Evolutionary conservation across 1,140 invertebrate genomes (phyloP).

Genomic region (Drosophila cardini): DNA sequence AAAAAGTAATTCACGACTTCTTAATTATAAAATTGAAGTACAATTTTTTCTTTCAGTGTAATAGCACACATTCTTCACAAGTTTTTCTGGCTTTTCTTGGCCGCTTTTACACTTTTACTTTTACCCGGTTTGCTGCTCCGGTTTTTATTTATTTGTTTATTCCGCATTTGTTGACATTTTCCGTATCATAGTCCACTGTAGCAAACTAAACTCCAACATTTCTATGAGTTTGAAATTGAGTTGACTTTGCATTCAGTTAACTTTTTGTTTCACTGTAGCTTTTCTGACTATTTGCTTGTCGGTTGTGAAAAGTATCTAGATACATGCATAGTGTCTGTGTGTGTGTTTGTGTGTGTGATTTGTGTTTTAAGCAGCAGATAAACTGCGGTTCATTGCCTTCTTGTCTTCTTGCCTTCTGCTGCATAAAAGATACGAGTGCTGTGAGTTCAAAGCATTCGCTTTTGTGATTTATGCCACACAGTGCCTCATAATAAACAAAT

Average conservation of each 20-base stretch:
- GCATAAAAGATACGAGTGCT: constrained; percentile 12
- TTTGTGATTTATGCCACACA: constrained; percentile 15
- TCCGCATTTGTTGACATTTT: constrained; percentile 58
- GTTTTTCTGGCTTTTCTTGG: constrained; percentile 8
- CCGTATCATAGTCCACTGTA: not conserved
- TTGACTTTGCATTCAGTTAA: constrained; percentile 56
- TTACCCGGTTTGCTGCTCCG: constrained; percentile 28
- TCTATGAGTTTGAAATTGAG: constrained; percentile 64
- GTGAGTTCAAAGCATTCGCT: constrained; percentile 42
- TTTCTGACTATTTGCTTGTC: constrained; percentile 47
- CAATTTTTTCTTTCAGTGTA: too few species aligned
- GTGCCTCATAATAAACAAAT: not conserved
- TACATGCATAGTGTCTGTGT: constrained; percentile 5
- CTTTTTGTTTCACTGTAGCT: constrained; percentile 48
- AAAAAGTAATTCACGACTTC: too few species aligned
- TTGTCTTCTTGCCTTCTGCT: constrained; percentile 6
- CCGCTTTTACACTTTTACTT: constrained; percentile 17
- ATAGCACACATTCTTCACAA: constrained; percentile 6
- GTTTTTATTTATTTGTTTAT: constrained; percentile 17
- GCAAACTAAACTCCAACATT: not conserved
- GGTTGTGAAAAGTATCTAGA: constrained; percentile 23
- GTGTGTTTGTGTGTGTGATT: constrained; percentile 29
- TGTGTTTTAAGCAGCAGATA: constrained; percentile 50
- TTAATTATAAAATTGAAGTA: too few species aligned
- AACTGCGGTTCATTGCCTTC: constrained; percentile 68